Base-by-base conservation (phyloP, 2,888 invertebrate species). In the Drosophila robusta region DNA sequence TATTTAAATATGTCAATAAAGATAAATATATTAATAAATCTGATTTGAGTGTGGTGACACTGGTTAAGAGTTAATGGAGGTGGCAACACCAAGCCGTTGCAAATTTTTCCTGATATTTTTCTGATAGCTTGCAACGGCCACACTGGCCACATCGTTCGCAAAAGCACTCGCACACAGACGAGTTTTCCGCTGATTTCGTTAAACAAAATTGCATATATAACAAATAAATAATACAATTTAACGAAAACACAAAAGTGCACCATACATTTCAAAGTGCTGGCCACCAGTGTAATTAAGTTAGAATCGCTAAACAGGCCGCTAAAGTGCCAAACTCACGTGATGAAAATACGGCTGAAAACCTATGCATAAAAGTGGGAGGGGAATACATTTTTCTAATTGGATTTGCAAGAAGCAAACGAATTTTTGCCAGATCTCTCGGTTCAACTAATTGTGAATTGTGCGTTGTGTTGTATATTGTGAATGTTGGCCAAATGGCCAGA, bases 281-380 rank as follows among this genome's bases (percentile, higher is more conserved):
- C 49, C 55, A 66, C 52, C 47, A 36, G 46, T 69, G 36, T 58
- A 54, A 70, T 73, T 57, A 60, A 58, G 8, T 67, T 64, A 55
- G 44, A 22, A 7, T 12, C 18, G 16, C 4, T 54, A 61, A 47
- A 36, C 16, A 26, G 12, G 51, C 46, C 46, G 29, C 12, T 16
- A 34, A 62, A 73, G 75, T 55, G 69, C 45, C 11, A 58, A 76
- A 78, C 78, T 80, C 85, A 85, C 88, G 88, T 88, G 90, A 88
- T 87, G 81, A 89, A 86, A 82, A 76, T 73, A 63, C 68, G 75
- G 58, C 69, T 67, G 68, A 77, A 87, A 76, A 71, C 24, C 64
- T 62, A 58, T 55, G 46, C 72, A 50, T 78, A 73, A 80, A 69
- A 63, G 67, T 79, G 76, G 75, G 70, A 70, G 75, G 76, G 79